Evolutionary conservation across 2,888 invertebrate species (phyloP).

Genomic region (Aplocera efformata): DNA sequence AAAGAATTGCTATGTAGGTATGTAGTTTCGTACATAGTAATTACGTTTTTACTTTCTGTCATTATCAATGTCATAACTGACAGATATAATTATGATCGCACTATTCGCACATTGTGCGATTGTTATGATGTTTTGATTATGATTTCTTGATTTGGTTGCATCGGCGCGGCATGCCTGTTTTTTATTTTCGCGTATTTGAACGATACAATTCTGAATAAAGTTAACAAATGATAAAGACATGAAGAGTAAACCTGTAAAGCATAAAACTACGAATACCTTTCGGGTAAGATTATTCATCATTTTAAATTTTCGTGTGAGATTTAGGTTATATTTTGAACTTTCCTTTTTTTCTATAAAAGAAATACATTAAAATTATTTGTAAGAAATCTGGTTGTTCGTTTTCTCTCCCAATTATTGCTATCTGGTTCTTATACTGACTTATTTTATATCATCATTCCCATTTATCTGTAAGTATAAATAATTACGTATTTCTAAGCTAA

Average conservation of each 20-base stretch:
- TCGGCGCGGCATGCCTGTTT: slow-evolving; percentile 31
- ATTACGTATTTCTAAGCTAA: no score
- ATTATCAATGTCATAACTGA: no score
- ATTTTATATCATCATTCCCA: no score
- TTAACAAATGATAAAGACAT: slow-evolving; percentile 55
- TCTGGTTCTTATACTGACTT: no score
- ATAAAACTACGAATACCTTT: slow-evolving; percentile 88
- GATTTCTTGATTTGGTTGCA: not conserved
- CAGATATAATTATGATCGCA: no score
- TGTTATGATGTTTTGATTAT: slow-evolving; percentile 9
- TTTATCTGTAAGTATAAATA: no score
- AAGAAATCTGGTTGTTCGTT: no score
- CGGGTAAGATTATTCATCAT: slow-evolving; percentile 76
- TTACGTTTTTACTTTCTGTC: no score
- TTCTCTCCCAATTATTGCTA: no score
- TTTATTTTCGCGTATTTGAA: slow-evolving; percentile 25
- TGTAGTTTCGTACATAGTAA: no score
- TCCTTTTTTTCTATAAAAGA: not conserved
- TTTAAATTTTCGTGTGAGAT: slow-evolving; percentile 10
- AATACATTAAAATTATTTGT: not conserved
- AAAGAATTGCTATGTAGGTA: no score
- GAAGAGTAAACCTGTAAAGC: slow-evolving; percentile 86
- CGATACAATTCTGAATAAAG: not conserved
- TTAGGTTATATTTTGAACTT: slow-evolving; percentile 35
- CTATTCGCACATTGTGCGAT: no score